These are phyloP conservation scores for Pocillopora damicornis DNA, from an alignment of 64 coral and sea anemone genomes.

Conservation along the genomic window DNA sequence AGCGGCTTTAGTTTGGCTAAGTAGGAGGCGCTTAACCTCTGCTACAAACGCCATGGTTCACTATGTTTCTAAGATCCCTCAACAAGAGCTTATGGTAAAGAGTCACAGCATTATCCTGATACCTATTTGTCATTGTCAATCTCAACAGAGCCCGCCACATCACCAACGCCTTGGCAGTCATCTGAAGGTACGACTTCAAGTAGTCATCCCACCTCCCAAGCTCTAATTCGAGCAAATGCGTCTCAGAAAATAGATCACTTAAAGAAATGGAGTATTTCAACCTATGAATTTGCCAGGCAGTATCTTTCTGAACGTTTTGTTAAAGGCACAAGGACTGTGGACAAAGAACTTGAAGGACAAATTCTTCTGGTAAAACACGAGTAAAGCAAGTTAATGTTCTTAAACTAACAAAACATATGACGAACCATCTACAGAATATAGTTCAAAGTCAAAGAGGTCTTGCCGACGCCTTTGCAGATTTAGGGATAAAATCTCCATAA, in stretches of 20 bases:
- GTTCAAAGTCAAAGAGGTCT: constrained; percentile 84
- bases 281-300: constrained; percentile 92
- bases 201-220: constrained; percentile 25
- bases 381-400: constrained; percentile 76
- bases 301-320: constrained; percentile 96
- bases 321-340: constrained; percentile 96
- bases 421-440: constrained; percentile 83
- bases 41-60: too few relatives aligned
- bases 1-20: too few relatives aligned
- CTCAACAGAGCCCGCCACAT: background rate
- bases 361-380: constrained; percentile 81
- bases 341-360: constrained; percentile 96
- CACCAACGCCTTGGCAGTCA: constrained; percentile 41
- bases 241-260: constrained; percentile 85
- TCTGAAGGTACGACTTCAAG: constrained; percentile 41
- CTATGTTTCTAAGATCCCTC: too few relatives aligned
- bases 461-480: constrained; percentile 83
- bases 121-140: background rate
- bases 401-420: constrained; percentile 87
- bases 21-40: too few relatives aligned
- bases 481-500: constrained; percentile 96
- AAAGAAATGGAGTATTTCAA: constrained; percentile 97
- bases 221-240: constrained; percentile 62
- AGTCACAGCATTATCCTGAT: too few relatives aligned
- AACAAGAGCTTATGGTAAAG: too few relatives aligned